Percentiles rank a stretch among this genome's conserved stretches.
Evolutionary conservation across 2,797 vertebrate genomes (phyloP).

Genomic region (Scyliorhinus canicula): DNA sequence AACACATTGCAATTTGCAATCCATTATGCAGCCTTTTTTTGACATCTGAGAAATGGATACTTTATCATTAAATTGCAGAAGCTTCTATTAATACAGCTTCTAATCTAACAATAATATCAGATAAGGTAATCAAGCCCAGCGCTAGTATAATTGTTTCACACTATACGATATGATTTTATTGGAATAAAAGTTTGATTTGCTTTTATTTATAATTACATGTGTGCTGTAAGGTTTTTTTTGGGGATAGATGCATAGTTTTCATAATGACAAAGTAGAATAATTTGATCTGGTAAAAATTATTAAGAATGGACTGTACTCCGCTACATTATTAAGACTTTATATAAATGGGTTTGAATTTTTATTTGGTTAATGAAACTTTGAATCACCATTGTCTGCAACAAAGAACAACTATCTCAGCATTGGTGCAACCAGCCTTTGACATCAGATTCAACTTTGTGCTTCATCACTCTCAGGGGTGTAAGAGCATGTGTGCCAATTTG

Average conservation of each 20-base stretch:
- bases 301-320: background rate
- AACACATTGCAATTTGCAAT: background rate
- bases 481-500: too few relatives aligned
- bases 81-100: background rate
- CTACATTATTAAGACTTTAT: constrained; percentile 22
- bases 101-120: background rate
- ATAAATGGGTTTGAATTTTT: constrained; percentile 45
- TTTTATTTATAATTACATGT: background rate
- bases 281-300: background rate
- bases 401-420: constrained; percentile 45
- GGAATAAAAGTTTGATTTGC: background rate
- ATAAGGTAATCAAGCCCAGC: background rate
- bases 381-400: constrained; percentile 41
- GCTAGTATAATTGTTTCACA: background rate
- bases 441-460: too few relatives aligned
- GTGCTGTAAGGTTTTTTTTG: background rate
- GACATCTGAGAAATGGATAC: background rate
- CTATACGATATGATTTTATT: background rate
- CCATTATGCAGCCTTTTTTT: background rate
- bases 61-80: background rate
- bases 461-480: too few relatives aligned
- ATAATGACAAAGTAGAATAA: background rate
- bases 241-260: background rate
- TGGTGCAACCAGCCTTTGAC: too few relatives aligned
- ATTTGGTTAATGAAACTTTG: constrained; percentile 43